phyloP scores from a whole-genome alignment of 2,888 invertebrate species.

The Azorinus chamasolen region DNA sequence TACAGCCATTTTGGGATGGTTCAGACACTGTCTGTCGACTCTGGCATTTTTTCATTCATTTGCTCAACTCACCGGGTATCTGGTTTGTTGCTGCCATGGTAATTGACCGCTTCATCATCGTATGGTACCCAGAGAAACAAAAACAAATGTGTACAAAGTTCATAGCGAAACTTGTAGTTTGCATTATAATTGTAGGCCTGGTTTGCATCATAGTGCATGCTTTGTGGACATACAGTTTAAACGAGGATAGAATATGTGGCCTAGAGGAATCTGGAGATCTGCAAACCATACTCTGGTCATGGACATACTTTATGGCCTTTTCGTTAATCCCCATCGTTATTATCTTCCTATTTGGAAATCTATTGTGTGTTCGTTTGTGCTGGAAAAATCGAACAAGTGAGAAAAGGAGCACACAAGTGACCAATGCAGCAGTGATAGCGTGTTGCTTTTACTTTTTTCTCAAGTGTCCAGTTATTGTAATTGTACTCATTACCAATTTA shows the following conservation, averaged over 20 bases:
- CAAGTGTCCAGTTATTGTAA: slow-evolving; percentile 47
- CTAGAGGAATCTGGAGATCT: slow-evolving; percentile 30
- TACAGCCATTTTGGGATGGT: slow-evolving; percentile 64
- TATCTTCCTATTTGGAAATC: slow-evolving; percentile 62
- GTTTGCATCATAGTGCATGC: slow-evolving; percentile 78
- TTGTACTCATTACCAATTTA: slow-evolving; percentile 31
- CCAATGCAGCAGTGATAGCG: slow-evolving; percentile 40
- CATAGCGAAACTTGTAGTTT: slow-evolving; percentile 72
- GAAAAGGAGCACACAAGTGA: slow-evolving; percentile 39
- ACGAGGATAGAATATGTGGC: slow-evolving; percentile 59
- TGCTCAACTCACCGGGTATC: slow-evolving; percentile 73
- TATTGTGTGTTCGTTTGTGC: slow-evolving; percentile 53
- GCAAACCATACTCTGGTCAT: slow-evolving; percentile 72
- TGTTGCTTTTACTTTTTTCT: slow-evolving; percentile 48
- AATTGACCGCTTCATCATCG: slow-evolving; percentile 75
- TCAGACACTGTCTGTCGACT: slow-evolving; percentile 76
- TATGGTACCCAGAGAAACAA: slow-evolving; percentile 71
- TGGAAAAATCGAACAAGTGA: slow-evolving; percentile 13
- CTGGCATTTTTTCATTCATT: slow-evolving; percentile 74
- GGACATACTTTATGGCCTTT: slow-evolving; percentile 74
- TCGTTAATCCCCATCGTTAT: slow-evolving; percentile 72
- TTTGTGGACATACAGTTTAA: slow-evolving; percentile 80
- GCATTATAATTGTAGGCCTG: slow-evolving; percentile 71
- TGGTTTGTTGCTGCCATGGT: slow-evolving; percentile 81
- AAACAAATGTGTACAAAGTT: slow-evolving; percentile 74